Conservation (phyloP, 2,888 invertebrate species). For the Galeruca laticollis region DNA sequence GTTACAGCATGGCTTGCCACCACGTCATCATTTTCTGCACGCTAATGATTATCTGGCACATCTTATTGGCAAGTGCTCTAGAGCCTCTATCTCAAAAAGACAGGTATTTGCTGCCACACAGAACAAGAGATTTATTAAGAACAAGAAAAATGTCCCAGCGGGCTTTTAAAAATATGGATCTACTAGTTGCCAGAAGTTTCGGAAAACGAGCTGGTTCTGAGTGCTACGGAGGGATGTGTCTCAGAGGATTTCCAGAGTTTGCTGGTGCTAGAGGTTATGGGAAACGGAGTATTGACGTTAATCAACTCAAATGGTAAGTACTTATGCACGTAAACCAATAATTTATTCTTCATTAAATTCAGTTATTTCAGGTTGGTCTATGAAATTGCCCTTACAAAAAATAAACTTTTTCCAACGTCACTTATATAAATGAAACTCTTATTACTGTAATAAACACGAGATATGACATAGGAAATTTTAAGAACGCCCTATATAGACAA, state of each 20-base stretch:
- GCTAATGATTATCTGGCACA: constrained; percentile 54
- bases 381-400: too few relatives aligned
- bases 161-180: constrained; percentile 74
- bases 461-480: too few relatives aligned
- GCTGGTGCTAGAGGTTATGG: constrained; percentile 48
- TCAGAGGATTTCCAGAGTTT: constrained; percentile 43
- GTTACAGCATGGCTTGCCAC: constrained; percentile 47
- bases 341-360: too few relatives aligned
- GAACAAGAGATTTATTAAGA: constrained; percentile 33
- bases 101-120: constrained; percentile 40
- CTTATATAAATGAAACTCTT: too few relatives aligned
- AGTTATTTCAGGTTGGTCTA: too few relatives aligned
- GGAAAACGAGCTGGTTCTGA: constrained; percentile 68
- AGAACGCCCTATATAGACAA: too few relatives aligned
- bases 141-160: constrained; percentile 71
- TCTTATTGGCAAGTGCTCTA: constrained; percentile 49
- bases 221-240: constrained; percentile 59
- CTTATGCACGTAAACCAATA: too few relatives aligned
- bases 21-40: constrained; percentile 53
- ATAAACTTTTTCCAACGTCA: too few relatives aligned
- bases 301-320: constrained; percentile 45
- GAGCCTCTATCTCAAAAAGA: constrained; percentile 57
- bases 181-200: constrained; percentile 75
- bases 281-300: constrained; percentile 42
- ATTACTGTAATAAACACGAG: too few relatives aligned